Percentiles rank a stretch among this genome's conserved stretches.
phyloP scores from a whole-genome alignment of 2,888 invertebrate species.

The Diarsia dahlii region DNA sequence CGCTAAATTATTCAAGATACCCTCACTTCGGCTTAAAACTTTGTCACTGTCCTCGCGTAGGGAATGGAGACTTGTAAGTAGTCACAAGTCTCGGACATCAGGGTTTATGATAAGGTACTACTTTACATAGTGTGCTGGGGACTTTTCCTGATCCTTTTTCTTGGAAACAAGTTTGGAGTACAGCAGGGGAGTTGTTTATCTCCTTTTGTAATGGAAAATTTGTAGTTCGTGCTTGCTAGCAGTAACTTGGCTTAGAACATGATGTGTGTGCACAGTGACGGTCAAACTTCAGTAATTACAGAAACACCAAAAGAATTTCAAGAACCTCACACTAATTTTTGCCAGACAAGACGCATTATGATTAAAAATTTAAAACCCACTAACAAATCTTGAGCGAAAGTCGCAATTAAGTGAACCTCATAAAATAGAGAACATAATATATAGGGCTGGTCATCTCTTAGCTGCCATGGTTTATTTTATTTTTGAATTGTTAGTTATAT shows the following conservation, averaged over 20 bases:
- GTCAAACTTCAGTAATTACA: not conserved
- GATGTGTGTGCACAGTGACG: not conserved
- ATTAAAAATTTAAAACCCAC: too few species aligned
- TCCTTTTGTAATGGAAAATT: not conserved
- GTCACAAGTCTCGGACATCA: conserved; percentile 45
- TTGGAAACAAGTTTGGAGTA: conserved; percentile 4
- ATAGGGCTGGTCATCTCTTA: too few species aligned
- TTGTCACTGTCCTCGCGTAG: conserved; percentile 55
- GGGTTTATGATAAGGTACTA: conserved; percentile 34
- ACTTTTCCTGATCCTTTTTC: conserved; percentile 32
- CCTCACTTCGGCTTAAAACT: conserved; percentile 72
- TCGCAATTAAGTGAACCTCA: too few species aligned
- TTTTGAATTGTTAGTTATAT: too few species aligned
- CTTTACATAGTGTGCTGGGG: conserved; percentile 41
- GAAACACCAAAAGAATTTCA: not conserved
- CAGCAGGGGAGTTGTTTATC: not conserved
- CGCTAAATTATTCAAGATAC: conserved; percentile 74
- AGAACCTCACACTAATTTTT: not conserved
- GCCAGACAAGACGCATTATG: too few species aligned
- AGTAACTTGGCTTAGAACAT: not conserved
- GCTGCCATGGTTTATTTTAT: too few species aligned
- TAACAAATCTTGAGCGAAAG: too few species aligned
- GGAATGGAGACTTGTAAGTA: conserved; percentile 31
- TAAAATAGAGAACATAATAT: too few species aligned
- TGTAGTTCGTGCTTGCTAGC: not conserved